Evolutionary conservation across 1,140 invertebrate genomes (phyloP).

Genomic region (Papilio machaon): DNA sequence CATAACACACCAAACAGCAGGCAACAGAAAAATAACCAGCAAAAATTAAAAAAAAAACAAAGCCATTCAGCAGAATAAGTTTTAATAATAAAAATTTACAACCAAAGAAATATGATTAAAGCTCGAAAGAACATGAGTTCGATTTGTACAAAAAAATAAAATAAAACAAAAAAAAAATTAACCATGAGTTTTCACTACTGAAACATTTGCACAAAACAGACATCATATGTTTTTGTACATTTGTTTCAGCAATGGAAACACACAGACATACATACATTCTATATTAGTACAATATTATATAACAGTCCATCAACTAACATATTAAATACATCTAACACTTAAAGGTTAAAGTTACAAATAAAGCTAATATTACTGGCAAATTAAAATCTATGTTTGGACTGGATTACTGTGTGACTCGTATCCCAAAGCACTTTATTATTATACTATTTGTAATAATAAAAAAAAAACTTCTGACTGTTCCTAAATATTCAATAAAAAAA

Average conservation of each 20-base stretch:
- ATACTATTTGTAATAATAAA: background rate
- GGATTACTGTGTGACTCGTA: slow-evolving; percentile 19
- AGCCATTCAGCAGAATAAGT: slow-evolving; percentile 76
- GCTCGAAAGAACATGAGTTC: slow-evolving; percentile 74
- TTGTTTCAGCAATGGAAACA: slow-evolving; percentile 19
- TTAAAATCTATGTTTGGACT: slow-evolving; percentile 30
- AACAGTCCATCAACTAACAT: slow-evolving; percentile 51
- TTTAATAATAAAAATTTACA: slow-evolving; percentile 81
- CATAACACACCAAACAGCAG: slow-evolving; percentile 63
- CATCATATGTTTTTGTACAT: background rate
- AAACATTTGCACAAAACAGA: background rate
- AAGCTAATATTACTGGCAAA: slow-evolving; percentile 34
- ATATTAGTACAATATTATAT: slow-evolving; percentile 44
- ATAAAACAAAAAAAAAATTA: slow-evolving; percentile 50
- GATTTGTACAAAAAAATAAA: slow-evolving; percentile 66
- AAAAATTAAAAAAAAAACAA: slow-evolving; percentile 68
- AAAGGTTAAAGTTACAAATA: slow-evolving; percentile 29
- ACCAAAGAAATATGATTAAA: slow-evolving; percentile 77
- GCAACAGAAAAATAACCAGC: slow-evolving; percentile 57
- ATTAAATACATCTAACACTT: slow-evolving; percentile 30
- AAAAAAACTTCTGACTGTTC: background rate
- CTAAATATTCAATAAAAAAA: background rate
- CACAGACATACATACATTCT: slow-evolving; percentile 38
- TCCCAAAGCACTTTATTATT: slow-evolving; percentile 2
- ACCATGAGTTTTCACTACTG: slow-evolving; percentile 42